Percentiles rank a stretch among this genome's conserved stretches.
phyloP scores from a whole-genome alignment of 2,113 vertebrate genomes.

The Zosterops hypoxanthus region DNA sequence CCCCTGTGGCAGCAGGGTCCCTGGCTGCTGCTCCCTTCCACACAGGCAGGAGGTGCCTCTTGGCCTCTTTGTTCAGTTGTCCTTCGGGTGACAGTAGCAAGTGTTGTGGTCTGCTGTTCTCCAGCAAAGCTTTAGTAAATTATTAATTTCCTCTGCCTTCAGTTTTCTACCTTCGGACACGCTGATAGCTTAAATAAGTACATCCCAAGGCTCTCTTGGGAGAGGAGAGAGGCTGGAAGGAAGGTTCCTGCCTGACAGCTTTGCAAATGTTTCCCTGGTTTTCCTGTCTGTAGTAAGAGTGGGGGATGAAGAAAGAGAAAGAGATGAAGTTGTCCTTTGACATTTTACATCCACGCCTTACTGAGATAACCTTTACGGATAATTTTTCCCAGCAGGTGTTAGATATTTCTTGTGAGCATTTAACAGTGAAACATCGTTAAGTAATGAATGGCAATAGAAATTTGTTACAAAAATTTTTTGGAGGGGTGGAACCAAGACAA shows the following conservation, averaged over 20 bases:
- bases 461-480: constrained; percentile 58
- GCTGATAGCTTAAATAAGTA: constrained; percentile 58
- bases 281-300: background rate
- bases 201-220: background rate
- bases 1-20: background rate
- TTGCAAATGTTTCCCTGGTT: background rate
- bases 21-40: background rate
- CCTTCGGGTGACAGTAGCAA: background rate
- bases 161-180: constrained; percentile 42
- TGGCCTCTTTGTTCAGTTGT: background rate
- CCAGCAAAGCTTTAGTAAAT: constrained; percentile 27
- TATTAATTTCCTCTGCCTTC: constrained; percentile 52
- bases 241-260: constrained; percentile 9
- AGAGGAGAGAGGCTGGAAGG: constrained; percentile 21
- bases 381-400: constrained; percentile 69
- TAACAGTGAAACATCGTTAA: constrained; percentile 50
- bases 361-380: constrained; percentile 59
- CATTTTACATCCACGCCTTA: constrained; percentile 52
- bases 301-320: background rate
- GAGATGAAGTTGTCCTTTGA: constrained; percentile 41
- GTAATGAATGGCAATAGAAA: constrained; percentile 49
- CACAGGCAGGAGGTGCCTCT: background rate
- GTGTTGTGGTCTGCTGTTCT: background rate
- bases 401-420: constrained; percentile 56
- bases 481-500: constrained; percentile 40